Base-by-base conservation (phyloP, 2,113 vertebrate species). In the Festucalex cinctus region DNA sequence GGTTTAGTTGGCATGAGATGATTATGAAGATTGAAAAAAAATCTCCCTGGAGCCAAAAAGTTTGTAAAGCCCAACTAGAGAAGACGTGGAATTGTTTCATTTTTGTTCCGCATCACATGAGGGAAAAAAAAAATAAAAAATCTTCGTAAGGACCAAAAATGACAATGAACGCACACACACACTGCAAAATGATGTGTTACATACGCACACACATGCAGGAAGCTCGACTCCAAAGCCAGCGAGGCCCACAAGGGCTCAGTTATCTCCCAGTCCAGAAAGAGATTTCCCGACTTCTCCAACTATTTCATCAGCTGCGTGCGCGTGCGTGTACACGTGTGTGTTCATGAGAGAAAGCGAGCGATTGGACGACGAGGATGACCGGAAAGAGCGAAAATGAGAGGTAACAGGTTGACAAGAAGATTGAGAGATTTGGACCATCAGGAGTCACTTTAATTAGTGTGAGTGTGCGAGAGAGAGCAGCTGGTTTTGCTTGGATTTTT, bases 201-300 rank as follows among this genome's bases (percentile, higher is more conserved):
- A 5, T 19, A 13, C 53, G 7, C 28, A 57, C 54, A 8, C 74
- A 76, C 76, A 66, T 77, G 80, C 70, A 82, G 80, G 80, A 85
- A 85, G 63, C 70, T 41, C 5, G 66, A 73, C 56, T 79, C 68
- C 68, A 74, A 85, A 83, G 83, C 85, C 79, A 19, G 61, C 32
- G 68, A 48, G 80, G 78, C 68, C 84, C 80, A 81, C 75, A 69
- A 78, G 86, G 79, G 74, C 65, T 80, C 79, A 63, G 87, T 83
- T 87, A 86, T 87, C 88, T 86, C 76, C 24, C 63, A 84, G 86
- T 86, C 83, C 86, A 89, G 86, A 90, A 86, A 84, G 76, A 79
- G 89, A 91, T 92, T 92, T 92, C 91, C 83, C 49, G 83, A 88
- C 81, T 92, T 91, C 83, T 87, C 86, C 83, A 90, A 91, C 81